Evolutionary conservation across 1,140 invertebrate species (phyloP).

Genomic region (Zaprionus davidi): DNA sequence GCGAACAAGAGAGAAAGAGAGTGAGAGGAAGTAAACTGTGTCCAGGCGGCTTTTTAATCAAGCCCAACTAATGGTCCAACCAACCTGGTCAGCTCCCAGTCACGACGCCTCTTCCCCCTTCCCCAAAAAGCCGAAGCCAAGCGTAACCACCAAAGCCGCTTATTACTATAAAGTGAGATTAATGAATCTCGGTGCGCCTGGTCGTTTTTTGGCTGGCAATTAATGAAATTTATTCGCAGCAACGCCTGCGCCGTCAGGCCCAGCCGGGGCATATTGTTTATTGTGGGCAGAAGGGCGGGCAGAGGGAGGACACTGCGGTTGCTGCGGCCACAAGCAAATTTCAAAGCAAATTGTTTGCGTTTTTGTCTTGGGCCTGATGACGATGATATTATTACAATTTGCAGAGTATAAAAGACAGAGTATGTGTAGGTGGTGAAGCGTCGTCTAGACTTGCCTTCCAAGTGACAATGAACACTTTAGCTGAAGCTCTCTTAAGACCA

Average conservation of each 20-base stretch:
- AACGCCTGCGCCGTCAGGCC: background rate
- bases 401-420: constrained; percentile 13
- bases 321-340: constrained; percentile 56
- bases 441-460: constrained; percentile 33
- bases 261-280: constrained; percentile 58
- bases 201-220: constrained; percentile 70
- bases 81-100: background rate
- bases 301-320: constrained; percentile 23
- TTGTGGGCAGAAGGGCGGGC: constrained; percentile 5
- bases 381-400: constrained; percentile 67
- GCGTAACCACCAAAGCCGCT: constrained; percentile 77
- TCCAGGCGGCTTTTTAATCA: constrained; percentile 71
- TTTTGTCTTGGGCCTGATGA: constrained; percentile 40
- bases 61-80: constrained; percentile 70
- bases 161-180: constrained; percentile 83
- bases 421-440: background rate
- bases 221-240: constrained; percentile 78
- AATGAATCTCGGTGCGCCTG: constrained; percentile 61
- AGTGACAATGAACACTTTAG: constrained; percentile 11
- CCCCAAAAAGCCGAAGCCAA: constrained; percentile 36
- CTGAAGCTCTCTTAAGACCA: background rate
- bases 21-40: constrained; percentile 7
- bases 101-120: background rate
- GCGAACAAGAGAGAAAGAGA: background rate
- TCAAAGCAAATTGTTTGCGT: constrained; percentile 73